Evolutionary conservation across 2,113 vertebrate species (phyloP), one percentile per base, ranked within the genome.

Genomic region (Agapornis roseicollis): DNA sequence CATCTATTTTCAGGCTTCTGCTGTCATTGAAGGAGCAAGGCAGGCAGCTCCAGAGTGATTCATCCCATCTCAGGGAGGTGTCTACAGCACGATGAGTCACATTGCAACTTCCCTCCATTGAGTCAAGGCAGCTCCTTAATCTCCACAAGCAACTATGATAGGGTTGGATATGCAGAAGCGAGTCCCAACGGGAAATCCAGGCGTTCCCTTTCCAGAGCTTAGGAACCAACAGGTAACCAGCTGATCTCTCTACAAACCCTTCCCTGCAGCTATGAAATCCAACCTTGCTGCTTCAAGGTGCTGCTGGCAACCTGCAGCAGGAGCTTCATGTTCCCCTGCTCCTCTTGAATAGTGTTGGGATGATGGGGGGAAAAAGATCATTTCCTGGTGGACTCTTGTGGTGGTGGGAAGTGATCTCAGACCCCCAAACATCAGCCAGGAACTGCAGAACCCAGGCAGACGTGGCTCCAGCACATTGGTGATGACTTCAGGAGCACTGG

Each of bases 361-460:
- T 46, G 31, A 82, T 0, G 1, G 16, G 17, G 29, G 3, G 9
- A 9, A 64, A 55, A 41, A 29, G n/a, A 61, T 17, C 0, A 1
- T 33, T 35, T 58, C 85, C 77, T 52, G 27, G 5, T 13, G 42
- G 65, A 52, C 10, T 65, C 31, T 56, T 15, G 12, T 1, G 2
- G 71, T 27, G 17, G 17, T 49, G 31, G 23, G 42, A 74, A 41
- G 22, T 24, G 58, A 66, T 28, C 41, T 31, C 39, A 85, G 63
- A n/a, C 11, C 9, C 33, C 17, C 25, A n/a, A 11, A 50, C 46
- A 39, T 28, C 2, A 0, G 33, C 33, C 52, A 85, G 39, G 39
- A 56, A 44, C 39, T 0, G 3, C 39, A 49, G 14, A 77, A 53
- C 17, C 29, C 80, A 61, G 50, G 56, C 2, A 61, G 63, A 58